Evolutionary conservation across 2,113 vertebrate genomes (phyloP).

Genomic region (Sisor rabdophorus): DNA sequence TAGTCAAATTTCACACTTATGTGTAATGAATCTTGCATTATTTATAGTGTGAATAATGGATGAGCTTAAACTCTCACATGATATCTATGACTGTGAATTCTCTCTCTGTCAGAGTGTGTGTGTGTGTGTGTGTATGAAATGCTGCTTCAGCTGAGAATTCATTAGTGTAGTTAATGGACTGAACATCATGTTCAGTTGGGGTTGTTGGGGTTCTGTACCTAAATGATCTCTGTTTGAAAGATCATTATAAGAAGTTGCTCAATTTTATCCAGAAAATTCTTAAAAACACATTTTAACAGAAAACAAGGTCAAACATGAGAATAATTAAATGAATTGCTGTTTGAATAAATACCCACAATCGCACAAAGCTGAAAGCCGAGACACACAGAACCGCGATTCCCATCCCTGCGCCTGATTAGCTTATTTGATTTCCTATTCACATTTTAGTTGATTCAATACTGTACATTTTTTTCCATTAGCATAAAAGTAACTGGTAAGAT

Average conservation of each 20-base stretch:
- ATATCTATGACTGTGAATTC: conserved; percentile 52
- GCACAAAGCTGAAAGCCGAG: conserved; percentile 56
- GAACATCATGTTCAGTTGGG: conserved; percentile 31
- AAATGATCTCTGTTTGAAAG: conserved; percentile 15
- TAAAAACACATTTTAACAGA: conserved; percentile 50
- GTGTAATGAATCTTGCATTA: conserved; percentile 76
- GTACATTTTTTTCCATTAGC: conserved; percentile 66
- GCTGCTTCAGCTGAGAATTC: conserved; percentile 60
- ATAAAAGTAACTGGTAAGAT: conserved; percentile 79
- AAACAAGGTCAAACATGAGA: conserved; percentile 57
- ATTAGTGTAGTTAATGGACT: conserved; percentile 54
- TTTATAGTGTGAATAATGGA: conserved; percentile 75
- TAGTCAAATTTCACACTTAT: conserved; percentile 70
- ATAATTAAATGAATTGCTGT: conserved; percentile 63
- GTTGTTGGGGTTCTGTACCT: background rate
- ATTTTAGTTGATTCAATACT: conserved; percentile 80
- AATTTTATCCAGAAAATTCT: conserved; percentile 21
- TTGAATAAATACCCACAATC: conserved; percentile 65
- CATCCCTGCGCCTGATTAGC: conserved; percentile 74
- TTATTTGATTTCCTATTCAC: conserved; percentile 77
- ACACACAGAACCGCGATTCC: conserved; percentile 64
- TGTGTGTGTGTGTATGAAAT: conserved; percentile 55
- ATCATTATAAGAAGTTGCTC: conserved; percentile 9
- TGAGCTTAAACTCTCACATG: conserved; percentile 60
- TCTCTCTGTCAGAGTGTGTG: conserved; percentile 62